Evolutionary conservation across 2,797 vertebrate species (phyloP).

Genomic region (Sarcophilus harrisii): DNA sequence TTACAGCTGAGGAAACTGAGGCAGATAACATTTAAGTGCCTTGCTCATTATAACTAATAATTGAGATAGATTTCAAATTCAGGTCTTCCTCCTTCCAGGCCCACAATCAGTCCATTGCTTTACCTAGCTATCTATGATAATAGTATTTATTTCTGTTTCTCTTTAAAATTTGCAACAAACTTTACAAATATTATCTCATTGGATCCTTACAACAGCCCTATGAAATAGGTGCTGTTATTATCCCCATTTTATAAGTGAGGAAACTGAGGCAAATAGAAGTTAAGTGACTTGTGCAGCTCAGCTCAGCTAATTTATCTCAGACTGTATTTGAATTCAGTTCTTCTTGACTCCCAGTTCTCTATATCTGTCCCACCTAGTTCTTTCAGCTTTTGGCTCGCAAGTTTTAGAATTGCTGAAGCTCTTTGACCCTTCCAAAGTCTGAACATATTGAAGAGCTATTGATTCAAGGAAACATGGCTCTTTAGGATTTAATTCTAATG

Average conservation of each 20-base stretch:
- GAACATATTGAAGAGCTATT: background rate
- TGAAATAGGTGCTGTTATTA: background rate
- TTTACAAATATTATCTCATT: background rate
- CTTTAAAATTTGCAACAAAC: background rate
- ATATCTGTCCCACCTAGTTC: background rate
- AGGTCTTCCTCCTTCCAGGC: background rate
- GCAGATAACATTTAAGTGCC: background rate
- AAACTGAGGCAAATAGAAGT: background rate
- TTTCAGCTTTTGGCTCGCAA: background rate
- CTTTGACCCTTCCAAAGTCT: background rate
- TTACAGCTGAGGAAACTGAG: background rate
- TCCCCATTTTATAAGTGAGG: background rate
- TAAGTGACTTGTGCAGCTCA: background rate
- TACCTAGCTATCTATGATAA: background rate
- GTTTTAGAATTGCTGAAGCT: background rate
- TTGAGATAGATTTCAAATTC: background rate
- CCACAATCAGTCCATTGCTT: background rate
- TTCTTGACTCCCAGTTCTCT: background rate
- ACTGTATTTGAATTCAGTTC: background rate
- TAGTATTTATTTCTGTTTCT: background rate
- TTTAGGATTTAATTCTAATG: background rate
- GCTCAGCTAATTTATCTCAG: background rate
- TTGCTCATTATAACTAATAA: background rate
- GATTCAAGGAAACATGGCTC: background rate
- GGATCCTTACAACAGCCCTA: background rate